Conservation (phyloP, 2,888 invertebrate genomes). For the Pachymerium ferrugineum region DNA sequence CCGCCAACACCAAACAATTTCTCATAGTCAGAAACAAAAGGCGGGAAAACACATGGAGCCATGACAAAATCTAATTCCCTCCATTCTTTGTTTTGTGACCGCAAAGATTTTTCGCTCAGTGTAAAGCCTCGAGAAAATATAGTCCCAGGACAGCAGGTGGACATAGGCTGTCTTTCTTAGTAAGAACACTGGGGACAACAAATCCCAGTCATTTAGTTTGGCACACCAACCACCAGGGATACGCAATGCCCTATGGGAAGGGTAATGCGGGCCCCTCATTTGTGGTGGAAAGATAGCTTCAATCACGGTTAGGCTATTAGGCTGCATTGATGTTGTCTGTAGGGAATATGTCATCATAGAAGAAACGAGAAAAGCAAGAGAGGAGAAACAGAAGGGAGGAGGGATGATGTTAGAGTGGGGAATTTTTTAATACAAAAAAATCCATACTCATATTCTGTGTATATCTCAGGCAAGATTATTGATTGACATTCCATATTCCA, state of each 20-base stretch:
- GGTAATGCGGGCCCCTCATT: constrained; percentile 14
- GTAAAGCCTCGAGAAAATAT: constrained; percentile 21
- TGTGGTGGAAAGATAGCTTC: constrained; percentile 18
- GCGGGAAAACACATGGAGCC: neutral
- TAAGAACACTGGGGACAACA: constrained; percentile 18
- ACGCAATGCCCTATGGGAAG: neutral
- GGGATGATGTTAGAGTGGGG: neutral
- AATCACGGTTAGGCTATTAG: constrained; percentile 18
- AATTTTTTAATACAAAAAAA: constrained; percentile 10
- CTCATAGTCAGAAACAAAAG: neutral
- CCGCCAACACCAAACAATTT: neutral
- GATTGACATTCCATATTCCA: constrained; percentile 5
- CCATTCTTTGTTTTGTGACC: constrained; percentile 14
- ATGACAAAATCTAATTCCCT: constrained; percentile 21
- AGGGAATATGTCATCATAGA: constrained; percentile 10
- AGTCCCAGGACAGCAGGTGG: constrained; percentile 15
- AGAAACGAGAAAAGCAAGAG: neutral
- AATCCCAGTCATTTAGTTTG: constrained; percentile 18
- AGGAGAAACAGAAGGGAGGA: neutral
- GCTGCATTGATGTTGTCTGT: constrained; percentile 18
- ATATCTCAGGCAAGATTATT: constrained; percentile 11
- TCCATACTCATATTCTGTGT: neutral
- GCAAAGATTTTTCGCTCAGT: constrained; percentile 18
- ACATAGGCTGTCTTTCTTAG: constrained; percentile 18
- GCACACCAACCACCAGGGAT: neutral